Base-by-base conservation (phyloP, 2,797 vertebrate species). In the Melanotaenia pygmaea region DNA sequence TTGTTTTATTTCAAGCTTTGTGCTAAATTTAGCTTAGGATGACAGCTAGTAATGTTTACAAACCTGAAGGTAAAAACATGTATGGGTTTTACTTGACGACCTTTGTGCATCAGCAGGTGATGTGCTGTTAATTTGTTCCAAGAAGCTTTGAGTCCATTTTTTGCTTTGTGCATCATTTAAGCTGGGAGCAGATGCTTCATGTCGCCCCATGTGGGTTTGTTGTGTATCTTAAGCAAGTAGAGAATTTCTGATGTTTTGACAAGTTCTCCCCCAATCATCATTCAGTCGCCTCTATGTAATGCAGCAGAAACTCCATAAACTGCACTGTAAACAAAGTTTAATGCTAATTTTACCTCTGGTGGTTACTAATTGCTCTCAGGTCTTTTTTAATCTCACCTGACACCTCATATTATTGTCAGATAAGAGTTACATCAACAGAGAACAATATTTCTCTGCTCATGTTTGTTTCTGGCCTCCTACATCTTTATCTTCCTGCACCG, bases 271-370 rank as follows among this genome's bases (percentile, higher is more conserved):
- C 11, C 32, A 32, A 32, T 18, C 32, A 37, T 59, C 6, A 3
- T 58, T 58, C 16, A 1, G 20, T 12, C 5, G 7, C 6, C 16
- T n/a, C 51, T 20, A 9, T 70, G 50, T 38, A 38, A 61, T 38
- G 63, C 72, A 72, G 68, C 71, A 35, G 37, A 59, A 62, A 62
- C 24, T 35, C 34, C 45, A 47, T 20, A 12, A 50, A 13, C 67
- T 43, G 60, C 43, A 28, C 16, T 70, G 22, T 37, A 10, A 20
- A 43, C 50, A 22, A 59, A 56, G 16, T 58, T 64, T 75, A 64
- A 59, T 62, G 63, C 60, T 69, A 60, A 80, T 56, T 74, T 40
- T 74, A 78, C 76, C 65, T 81, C 67, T 76, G 63, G 73, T 63
- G 51, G 67, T 24, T 45, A 59, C 60, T 45, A 57, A 64, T 76